Percentiles rank a stretch among this genome's conserved stretches.
These are phyloP conservation scores for Poeciliopsis infans DNA, from an alignment of 2,797 vertebrate species.

Conservation along the genomic window DNA sequence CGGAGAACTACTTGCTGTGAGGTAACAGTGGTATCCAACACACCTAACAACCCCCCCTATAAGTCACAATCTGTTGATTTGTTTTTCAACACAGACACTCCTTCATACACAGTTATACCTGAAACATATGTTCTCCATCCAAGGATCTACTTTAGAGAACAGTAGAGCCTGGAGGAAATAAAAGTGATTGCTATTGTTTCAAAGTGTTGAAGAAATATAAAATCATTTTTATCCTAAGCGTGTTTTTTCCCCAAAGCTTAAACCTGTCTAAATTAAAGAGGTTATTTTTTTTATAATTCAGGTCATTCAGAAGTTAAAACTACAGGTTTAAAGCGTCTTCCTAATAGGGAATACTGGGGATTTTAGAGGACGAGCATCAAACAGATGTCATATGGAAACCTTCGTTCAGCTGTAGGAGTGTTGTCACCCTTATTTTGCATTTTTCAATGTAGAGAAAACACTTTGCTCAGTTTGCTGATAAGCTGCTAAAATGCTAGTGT, in stretches of 20 bases:
- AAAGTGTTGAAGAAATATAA: background rate
- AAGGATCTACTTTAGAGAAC: background rate
- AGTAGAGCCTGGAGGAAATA: background rate
- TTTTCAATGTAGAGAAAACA: background rate
- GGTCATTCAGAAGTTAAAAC: background rate
- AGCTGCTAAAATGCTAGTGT: background rate
- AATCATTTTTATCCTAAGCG: background rate
- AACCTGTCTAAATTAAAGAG: background rate
- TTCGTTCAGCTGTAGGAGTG: background rate
- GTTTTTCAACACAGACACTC: background rate
- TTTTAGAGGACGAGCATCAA: background rate
- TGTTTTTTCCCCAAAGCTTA: background rate
- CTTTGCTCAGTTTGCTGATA: background rate
- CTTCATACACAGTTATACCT: background rate
- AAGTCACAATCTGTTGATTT: background rate
- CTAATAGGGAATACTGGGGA: background rate
- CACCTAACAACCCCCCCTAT: background rate
- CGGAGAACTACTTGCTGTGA: conserved; percentile 6
- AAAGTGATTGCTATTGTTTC: background rate
- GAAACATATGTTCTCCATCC: no score
- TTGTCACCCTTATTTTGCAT: background rate
- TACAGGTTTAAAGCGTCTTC: background rate
- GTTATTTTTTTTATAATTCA: background rate
- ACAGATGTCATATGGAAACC: background rate
- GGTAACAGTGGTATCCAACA: background rate